Conservation (phyloP, 2,113 vertebrate genomes). For the Perccottus glenii region DNA sequence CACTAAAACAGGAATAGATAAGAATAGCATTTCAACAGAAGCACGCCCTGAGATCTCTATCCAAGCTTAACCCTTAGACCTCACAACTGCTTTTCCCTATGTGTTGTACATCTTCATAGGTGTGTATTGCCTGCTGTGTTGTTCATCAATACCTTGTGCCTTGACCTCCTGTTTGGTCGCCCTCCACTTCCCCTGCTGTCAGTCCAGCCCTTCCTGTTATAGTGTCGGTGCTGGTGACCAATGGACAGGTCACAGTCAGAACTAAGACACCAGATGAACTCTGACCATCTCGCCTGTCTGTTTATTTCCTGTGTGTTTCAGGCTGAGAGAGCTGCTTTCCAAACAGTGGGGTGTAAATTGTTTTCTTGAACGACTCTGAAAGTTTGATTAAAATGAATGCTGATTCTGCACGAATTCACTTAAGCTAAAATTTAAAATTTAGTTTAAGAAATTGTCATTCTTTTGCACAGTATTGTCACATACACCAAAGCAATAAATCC, state of each 20-base stretch:
- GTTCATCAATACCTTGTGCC: constrained; percentile 18
- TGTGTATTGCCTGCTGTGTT: constrained; percentile 4
- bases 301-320: constrained; percentile 56
- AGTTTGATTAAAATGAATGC: not conserved
- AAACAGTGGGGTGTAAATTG: constrained; percentile 6
- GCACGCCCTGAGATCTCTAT: constrained; percentile 3
- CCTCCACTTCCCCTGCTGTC: constrained; percentile 44
- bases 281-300: constrained; percentile 55
- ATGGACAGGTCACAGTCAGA: constrained; percentile 10
- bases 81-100: constrained; percentile 7
- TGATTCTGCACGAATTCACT: not conserved
- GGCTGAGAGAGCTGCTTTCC: constrained; percentile 26
- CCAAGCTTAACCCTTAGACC: constrained; percentile 2
- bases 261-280: constrained; percentile 40
- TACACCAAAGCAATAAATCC: no score
- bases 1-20: constrained; percentile 2
- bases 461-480: not conserved
- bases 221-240: constrained; percentile 14
- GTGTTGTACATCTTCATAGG: not conserved
- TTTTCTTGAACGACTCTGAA: not conserved
- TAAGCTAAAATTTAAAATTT: not conserved
- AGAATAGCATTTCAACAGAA: not conserved
- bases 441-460: not conserved
- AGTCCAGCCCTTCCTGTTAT: constrained; percentile 68
- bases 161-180: constrained; percentile 28